phyloP scores from a whole-genome alignment of 2,113 vertebrate species.

The Pygoscelis adeliae region DNA sequence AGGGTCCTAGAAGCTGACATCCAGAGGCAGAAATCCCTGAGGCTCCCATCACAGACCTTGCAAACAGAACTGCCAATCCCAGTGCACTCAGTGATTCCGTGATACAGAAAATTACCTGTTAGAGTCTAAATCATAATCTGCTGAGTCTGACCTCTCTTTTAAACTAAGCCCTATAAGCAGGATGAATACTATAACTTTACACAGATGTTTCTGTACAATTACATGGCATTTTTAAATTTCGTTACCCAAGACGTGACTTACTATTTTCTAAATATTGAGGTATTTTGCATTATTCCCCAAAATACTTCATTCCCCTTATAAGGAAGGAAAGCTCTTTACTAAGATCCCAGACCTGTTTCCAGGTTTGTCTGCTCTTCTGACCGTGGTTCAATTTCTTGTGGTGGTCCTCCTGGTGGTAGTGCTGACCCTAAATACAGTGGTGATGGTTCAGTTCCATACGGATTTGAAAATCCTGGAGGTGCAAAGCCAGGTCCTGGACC shows the following conservation, averaged over 20 bases:
- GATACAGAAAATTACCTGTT: not conserved
- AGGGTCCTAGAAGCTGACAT: not conserved
- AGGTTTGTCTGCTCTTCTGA: slow-evolving; percentile 59
- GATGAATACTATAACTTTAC: not conserved
- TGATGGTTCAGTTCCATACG: slow-evolving; percentile 70
- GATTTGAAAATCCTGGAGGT: slow-evolving; percentile 64
- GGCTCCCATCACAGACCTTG: not conserved
- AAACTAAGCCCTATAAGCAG: not conserved
- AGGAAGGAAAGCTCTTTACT: not conserved
- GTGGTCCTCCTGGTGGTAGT: slow-evolving; percentile 42
- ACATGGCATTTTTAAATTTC: fast-evolving
- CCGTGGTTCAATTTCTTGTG: slow-evolving; percentile 18
- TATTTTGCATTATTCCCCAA: not conserved
- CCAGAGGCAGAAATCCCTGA: not conserved
- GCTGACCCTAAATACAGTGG: slow-evolving; percentile 63
- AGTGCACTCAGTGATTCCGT: not conserved
- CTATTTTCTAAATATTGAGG: not conserved
- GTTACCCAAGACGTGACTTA: not conserved
- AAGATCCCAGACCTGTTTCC: slow-evolving; percentile 67
- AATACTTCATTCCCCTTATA: not conserved
- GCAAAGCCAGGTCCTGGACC: slow-evolving; percentile 50
- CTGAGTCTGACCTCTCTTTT: not conserved
- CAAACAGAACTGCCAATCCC: not conserved
- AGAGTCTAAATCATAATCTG: not conserved
- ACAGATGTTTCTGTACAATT: not conserved